phyloP scores from a whole-genome alignment of 2,797 vertebrate genomes.

The Gallirallus australis region DNA sequence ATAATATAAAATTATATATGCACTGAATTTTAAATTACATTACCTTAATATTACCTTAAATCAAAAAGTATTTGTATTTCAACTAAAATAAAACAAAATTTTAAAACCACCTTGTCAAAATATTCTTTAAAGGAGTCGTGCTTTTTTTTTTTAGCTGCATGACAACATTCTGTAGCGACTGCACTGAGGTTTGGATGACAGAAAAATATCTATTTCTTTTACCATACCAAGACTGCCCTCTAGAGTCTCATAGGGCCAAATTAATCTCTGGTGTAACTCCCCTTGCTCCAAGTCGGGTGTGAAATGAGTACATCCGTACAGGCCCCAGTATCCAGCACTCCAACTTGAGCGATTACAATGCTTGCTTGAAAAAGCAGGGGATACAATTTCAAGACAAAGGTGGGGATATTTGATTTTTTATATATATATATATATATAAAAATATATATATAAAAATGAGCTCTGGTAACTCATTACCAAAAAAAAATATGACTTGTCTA shows the following conservation, averaged over 20 bases:
- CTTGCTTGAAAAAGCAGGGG: not conserved
- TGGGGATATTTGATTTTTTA: not conserved
- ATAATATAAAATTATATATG: too few relatives aligned
- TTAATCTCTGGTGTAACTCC: constrained; percentile 26
- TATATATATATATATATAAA: too few relatives aligned
- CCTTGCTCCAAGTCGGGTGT: not conserved
- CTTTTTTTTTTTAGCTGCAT: not conserved
- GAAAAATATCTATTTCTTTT: constrained; percentile 3
- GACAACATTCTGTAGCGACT: not conserved
- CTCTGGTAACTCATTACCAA: not conserved
- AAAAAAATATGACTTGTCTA: not conserved
- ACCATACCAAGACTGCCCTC: constrained; percentile 75
- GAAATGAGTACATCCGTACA: not conserved
- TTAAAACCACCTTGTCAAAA: not conserved
- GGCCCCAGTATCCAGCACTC: not conserved
- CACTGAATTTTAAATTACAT: not conserved
- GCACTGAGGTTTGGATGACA: not conserved
- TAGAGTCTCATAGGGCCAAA: constrained; percentile 63
- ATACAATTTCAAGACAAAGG: not conserved
- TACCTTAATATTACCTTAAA: not conserved
- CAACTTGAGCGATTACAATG: not conserved
- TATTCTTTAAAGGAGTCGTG: not conserved
- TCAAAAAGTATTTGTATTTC: not conserved
- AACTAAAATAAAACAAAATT: not conserved
- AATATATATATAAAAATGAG: too few relatives aligned